phyloP scores from a whole-genome alignment of 2,797 vertebrate genomes.

The Aphelocoma californica region DNA sequence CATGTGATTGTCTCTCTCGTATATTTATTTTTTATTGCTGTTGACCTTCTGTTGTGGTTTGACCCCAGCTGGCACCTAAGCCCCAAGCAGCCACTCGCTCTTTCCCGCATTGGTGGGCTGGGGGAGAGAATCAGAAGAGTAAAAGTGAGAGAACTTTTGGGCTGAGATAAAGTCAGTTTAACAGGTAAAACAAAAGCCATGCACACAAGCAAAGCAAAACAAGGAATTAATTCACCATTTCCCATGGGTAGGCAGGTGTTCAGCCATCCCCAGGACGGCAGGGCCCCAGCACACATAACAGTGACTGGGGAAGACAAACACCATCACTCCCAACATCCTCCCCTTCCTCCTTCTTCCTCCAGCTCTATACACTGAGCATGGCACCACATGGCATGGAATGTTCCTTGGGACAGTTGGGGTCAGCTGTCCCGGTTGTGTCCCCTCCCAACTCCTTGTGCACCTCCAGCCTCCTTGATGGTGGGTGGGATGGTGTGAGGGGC shows the following conservation, averaged over 20 bases:
- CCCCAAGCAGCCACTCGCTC: neutral
- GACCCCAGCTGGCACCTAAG: neutral
- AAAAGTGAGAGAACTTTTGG: neutral
- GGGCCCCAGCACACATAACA: neutral
- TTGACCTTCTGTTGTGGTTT: neutral
- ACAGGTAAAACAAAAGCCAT: neutral
- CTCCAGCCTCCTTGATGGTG: neutral
- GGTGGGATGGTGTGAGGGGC: no score
- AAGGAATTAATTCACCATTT: neutral
- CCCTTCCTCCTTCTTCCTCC: neutral
- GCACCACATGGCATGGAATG: fast-evolving
- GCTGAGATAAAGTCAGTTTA: neutral
- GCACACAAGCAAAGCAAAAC: neutral
- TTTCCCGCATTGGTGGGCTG: neutral
- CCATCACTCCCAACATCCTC: neutral
- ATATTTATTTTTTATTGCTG: slow-evolving; percentile 28
- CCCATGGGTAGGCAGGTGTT: neutral
- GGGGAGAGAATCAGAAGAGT: neutral
- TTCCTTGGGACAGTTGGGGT: neutral
- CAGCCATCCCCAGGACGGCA: neutral
- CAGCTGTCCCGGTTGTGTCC: neutral
- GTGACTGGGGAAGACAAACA: neutral
- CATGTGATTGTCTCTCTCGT: neutral
- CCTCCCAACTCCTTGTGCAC: neutral
- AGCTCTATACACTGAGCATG: fast-evolving